These are phyloP conservation scores for Asarcornis scutulata DNA, from an alignment of 2,113 vertebrate genomes.

Conservation along the genomic window DNA sequence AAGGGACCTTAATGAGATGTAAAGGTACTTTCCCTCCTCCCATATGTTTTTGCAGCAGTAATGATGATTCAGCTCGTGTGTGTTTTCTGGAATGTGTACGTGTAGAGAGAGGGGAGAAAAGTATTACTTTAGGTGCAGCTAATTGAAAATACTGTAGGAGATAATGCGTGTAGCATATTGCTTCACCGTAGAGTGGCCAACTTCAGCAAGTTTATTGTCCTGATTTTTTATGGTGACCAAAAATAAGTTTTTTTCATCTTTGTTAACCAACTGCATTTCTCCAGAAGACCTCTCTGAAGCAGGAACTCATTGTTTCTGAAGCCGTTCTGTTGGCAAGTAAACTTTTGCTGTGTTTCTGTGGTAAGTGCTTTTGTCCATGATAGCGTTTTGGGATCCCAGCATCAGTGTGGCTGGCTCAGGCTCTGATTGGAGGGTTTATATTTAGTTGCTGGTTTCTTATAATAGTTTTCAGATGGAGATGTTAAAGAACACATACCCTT, in stretches of 20 bases:
- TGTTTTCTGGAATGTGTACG: background rate
- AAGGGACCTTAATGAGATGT: background rate
- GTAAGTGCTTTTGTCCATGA: conserved; percentile 41
- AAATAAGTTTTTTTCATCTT: background rate
- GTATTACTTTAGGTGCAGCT: background rate
- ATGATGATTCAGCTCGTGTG: conserved; percentile 17
- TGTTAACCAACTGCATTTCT: background rate
- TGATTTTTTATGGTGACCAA: background rate
- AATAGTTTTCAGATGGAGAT: conserved; percentile 68
- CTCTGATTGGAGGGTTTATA: conserved; percentile 34
- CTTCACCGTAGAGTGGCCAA: background rate
- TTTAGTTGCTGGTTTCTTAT: conserved; percentile 57
- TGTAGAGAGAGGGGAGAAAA: background rate
- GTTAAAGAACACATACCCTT: conserved; percentile 51
- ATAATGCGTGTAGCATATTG: background rate
- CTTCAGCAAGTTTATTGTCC: background rate
- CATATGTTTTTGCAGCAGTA: background rate
- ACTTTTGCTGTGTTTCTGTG: conserved; percentile 21
- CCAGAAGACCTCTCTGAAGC: background rate
- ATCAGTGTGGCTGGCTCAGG: background rate
- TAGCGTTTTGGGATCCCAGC: conserved; percentile 38
- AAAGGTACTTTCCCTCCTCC: conserved; percentile 22
- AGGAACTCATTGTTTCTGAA: conserved; percentile 7
- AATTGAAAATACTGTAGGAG: background rate
- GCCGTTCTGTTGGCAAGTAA: background rate